Evolutionary conservation across 1,140 invertebrate species (phyloP).

Genomic region (Caenorhabditis latens): DNA sequence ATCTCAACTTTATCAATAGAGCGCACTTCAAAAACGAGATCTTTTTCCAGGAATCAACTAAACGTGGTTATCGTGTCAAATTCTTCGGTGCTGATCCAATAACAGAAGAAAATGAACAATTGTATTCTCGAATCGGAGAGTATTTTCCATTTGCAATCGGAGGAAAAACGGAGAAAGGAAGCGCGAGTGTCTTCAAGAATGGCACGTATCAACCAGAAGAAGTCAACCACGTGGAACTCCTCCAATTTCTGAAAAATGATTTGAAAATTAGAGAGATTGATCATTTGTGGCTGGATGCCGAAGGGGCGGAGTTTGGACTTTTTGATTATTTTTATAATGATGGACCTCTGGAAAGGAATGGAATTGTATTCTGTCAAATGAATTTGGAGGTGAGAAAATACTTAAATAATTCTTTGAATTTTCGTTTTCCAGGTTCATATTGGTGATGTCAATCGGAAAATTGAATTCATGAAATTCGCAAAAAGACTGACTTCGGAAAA

Average conservation of each 20-base stretch:
- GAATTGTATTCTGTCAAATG: slow-evolving; percentile 5
- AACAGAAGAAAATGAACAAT: not conserved
- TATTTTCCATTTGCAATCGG: slow-evolving; percentile 24
- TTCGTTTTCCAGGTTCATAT: not conserved
- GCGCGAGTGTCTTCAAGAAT: not conserved
- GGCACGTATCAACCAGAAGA: not conserved
- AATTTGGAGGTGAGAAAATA: not conserved
- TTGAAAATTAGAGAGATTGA: slow-evolving; percentile 2
- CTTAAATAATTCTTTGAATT: not conserved
- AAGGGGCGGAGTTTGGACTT: slow-evolving; percentile 2
- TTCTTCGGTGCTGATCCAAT: slow-evolving; percentile 26
- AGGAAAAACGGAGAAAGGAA: not conserved
- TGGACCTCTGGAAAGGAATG: slow-evolving; percentile 16
- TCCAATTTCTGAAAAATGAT: slow-evolving; percentile 1
- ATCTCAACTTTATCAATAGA: not conserved
- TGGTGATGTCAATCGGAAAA: not conserved
- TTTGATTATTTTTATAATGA: slow-evolving; percentile 29
- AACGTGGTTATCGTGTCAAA: not conserved
- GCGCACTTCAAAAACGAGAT: no score
- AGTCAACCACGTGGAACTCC: slow-evolving; percentile 22
- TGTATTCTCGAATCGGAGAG: slow-evolving; percentile 5
- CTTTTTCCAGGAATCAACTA: not conserved
- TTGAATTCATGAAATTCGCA: slow-evolving; percentile 18
- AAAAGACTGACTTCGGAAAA: not conserved
- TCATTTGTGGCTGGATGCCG: slow-evolving; percentile 4